phyloP scores from a whole-genome alignment of 2,797 vertebrate species.

The Hemibagrus guttatus region DNA sequence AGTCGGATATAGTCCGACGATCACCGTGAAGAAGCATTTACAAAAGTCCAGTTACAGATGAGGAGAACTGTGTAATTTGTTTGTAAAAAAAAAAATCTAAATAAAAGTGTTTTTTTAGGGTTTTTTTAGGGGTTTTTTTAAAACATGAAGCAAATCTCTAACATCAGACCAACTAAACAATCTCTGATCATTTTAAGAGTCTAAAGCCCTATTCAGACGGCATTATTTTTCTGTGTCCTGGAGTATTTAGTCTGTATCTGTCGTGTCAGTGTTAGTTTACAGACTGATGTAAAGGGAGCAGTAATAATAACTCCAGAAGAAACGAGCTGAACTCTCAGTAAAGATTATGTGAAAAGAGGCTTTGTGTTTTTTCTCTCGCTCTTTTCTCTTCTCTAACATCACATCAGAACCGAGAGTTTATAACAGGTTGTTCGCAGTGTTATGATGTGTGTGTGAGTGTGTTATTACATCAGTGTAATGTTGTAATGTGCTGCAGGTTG shows the following conservation, averaged over 20 bases:
- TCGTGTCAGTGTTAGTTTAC: neutral
- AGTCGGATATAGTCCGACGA: neutral
- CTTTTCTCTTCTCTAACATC: neutral
- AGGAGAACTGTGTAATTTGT: neutral
- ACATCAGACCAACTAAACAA: neutral
- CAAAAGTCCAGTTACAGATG: neutral
- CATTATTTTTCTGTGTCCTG: neutral
- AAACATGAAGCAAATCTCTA: neutral
- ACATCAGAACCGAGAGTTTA: neutral
- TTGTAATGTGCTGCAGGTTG: conserved; percentile 71
- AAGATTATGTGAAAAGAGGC: neutral
- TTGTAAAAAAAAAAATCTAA: neutral
- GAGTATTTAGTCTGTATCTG: neutral
- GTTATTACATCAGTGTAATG: neutral
- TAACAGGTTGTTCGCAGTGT: neutral
- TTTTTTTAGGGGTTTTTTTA: too few relatives aligned
- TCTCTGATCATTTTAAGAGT: neutral
- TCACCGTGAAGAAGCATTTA: neutral
- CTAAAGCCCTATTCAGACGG: neutral
- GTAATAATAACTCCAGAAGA: neutral
- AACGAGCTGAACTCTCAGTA: neutral
- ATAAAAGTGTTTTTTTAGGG: neutral
- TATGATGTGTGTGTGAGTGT: neutral
- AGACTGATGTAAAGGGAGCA: neutral
- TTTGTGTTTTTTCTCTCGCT: neutral